Evolutionary conservation across 2,797 vertebrate genomes (phyloP).

Genomic region (Anguilla pacifica): DNA sequence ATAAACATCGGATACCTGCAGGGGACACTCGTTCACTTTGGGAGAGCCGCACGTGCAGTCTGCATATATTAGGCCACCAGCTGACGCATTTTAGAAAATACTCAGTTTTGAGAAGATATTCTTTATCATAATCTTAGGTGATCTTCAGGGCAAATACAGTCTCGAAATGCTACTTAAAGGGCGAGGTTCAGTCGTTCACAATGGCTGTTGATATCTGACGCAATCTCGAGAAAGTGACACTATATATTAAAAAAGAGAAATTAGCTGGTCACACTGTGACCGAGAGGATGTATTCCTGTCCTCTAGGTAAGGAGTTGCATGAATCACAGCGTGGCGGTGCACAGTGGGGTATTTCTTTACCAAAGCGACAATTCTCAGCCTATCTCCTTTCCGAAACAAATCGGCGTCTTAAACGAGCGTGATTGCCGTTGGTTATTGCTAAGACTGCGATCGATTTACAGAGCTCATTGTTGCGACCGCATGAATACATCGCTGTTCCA

Average conservation of each 20-base stretch:
- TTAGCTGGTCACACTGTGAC: not conserved
- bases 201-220: not conserved
- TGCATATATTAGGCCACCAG: not conserved
- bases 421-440: not conserved
- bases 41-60: not conserved
- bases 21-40: not conserved
- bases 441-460: conserved; percentile 9
- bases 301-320: not conserved
- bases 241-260: not conserved
- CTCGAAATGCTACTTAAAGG: not conserved
- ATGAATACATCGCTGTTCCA: not conserved
- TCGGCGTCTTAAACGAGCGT: not conserved
- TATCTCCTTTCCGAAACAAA: conserved; percentile 4
- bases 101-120: not conserved
- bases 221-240: not conserved
- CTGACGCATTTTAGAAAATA: not conserved
- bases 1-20: not conserved
- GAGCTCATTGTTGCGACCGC: not conserved
- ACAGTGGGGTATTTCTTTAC: not conserved
- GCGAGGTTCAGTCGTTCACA: not conserved
- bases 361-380: not conserved
- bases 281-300: not conserved
- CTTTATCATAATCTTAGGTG: not conserved
- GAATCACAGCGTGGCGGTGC: not conserved
- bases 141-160: not conserved